A percentile compares a stretch with the other conserved stretches of the same genome.
These are phyloP conservation scores for Sterrhoptilus dennistouni DNA, from an alignment of 2,113 vertebrate genomes.

Conservation along the genomic window DNA sequence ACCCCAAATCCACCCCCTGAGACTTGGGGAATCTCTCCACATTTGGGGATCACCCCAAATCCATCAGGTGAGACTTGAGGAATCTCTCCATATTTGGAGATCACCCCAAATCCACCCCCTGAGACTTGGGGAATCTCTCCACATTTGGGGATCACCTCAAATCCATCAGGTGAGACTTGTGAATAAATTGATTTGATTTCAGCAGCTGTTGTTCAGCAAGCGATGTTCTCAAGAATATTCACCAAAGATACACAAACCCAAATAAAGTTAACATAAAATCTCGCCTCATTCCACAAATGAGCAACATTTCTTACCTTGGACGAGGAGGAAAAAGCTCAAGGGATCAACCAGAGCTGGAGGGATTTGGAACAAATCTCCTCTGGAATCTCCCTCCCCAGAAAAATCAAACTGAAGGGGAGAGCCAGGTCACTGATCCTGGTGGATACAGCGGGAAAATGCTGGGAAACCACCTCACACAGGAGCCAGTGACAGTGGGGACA, in stretches of 20 bases:
- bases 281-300: rapidly evolving
- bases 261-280: not conserved
- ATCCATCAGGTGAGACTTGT: not conserved
- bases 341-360: not conserved
- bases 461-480: not conserved
- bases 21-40: not conserved
- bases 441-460: not conserved
- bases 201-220: not conserved
- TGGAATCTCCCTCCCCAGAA: not conserved
- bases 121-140: not conserved
- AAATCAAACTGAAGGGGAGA: not conserved
- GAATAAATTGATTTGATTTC: not conserved
- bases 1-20: not conserved
- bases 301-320: not conserved
- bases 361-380: not conserved
- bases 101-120: not conserved
- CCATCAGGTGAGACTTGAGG: not conserved
- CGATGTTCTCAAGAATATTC: not conserved
- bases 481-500: not conserved
- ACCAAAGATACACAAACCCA: not conserved
- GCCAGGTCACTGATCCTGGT: not conserved
- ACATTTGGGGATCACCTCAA: not conserved
- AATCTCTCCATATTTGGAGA: not conserved
- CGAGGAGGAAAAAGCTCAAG: not conserved
- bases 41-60: too few relatives aligned